Percentiles rank a stretch among this genome's conserved stretches.
Conservation (phyloP, 2,888 invertebrate genomes). For the Brachynemurus nebulosus region DNA sequence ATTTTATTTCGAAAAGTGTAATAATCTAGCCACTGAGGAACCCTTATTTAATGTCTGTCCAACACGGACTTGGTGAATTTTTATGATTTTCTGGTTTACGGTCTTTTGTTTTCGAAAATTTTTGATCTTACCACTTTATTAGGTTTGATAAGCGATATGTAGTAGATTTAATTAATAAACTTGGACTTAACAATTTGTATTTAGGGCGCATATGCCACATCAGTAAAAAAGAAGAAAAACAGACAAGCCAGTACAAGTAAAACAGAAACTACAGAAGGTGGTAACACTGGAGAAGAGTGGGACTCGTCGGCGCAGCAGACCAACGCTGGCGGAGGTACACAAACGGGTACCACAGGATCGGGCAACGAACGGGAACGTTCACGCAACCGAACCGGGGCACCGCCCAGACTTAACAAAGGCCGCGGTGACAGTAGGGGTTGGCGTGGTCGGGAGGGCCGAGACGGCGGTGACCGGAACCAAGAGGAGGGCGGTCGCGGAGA, state of each 20-base stretch:
- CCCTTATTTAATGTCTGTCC: no score
- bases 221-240: slow-evolving; percentile 78
- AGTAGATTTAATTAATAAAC: no score
- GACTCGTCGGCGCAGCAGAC: slow-evolving; percentile 21
- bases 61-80: no score
- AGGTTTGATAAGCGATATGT: neutral
- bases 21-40: no score
- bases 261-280: slow-evolving; percentile 20
- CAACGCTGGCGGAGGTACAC: neutral
- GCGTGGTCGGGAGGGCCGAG: slow-evolving; percentile 19
- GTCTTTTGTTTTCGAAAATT: neutral
- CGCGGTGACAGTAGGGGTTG: slow-evolving; percentile 31
- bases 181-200: slow-evolving; percentile 12
- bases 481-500: slow-evolving; percentile 27
- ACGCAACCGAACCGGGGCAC: slow-evolving; percentile 27
- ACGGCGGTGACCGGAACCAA: slow-evolving; percentile 26
- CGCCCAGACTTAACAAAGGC: slow-evolving; percentile 38
- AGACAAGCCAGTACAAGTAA: slow-evolving; percentile 34
- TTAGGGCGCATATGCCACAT: slow-evolving; percentile 74
- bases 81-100: slow-evolving; percentile 3
- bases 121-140: neutral
- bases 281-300: slow-evolving; percentile 16
- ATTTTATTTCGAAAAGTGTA: no score
- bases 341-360: slow-evolving; percentile 23
- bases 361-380: slow-evolving; percentile 32